Evolutionary conservation across 2,113 vertebrate genomes (phyloP).

Genomic region (Parotia lawesii): DNA sequence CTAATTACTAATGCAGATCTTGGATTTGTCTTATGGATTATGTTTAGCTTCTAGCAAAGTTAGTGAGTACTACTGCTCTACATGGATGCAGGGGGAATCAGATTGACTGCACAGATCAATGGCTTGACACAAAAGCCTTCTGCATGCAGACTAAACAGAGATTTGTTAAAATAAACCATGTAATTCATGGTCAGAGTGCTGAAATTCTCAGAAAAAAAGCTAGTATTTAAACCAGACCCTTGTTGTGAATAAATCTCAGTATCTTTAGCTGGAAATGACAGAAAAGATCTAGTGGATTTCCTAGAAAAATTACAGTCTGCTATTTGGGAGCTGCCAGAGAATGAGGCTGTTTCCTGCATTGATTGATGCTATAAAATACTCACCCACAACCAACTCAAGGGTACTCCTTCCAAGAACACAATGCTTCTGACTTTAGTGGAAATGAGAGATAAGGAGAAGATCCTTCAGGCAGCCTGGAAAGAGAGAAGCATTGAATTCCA

Average conservation of each 20-base stretch:
- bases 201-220: not conserved
- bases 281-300: conserved; percentile 46
- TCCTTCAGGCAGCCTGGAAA: conserved; percentile 64
- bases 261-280: not conserved
- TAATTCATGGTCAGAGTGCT: not conserved
- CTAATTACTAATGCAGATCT: not conserved
- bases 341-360: conserved; percentile 25
- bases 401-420: conserved; percentile 61
- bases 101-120: conserved; percentile 25
- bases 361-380: conserved; percentile 55
- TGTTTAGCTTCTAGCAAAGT: conserved; percentile 24
- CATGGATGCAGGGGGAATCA: not conserved
- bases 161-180: not conserved
- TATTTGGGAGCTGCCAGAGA: conserved; percentile 23
- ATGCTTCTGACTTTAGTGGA: conserved; percentile 65
- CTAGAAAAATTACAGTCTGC: not conserved
- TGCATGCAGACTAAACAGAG: not conserved
- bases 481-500: conserved; percentile 62
- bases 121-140: not conserved
- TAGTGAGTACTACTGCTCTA: not conserved
- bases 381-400: conserved; percentile 58
- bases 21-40: not conserved
- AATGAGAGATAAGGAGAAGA: conserved; percentile 66
- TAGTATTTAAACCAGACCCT: not conserved
- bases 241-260: not conserved